Base-by-base conservation (phyloP, 2,888 invertebrate genomes). In the Ennomos quercinarius region DNA sequence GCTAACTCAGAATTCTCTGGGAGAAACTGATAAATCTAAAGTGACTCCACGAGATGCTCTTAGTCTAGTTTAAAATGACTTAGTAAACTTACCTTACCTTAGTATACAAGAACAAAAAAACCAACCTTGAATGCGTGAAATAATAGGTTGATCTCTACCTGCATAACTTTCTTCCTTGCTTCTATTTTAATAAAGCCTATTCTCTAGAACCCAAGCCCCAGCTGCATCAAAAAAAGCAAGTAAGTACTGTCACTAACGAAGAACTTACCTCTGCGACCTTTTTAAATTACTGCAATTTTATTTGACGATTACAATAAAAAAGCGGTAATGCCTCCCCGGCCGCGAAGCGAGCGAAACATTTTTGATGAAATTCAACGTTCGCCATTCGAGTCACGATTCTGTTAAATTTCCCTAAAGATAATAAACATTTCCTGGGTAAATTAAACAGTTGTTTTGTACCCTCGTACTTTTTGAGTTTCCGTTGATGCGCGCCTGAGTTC, bases 341-440 rank as follows among this genome's bases (percentile, higher is more conserved):
- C 42, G 61, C 57, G 59, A 57, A 59, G 50, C 64, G 55, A 61
- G 57, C 54, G 64, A 59, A 67, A 67, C 67, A 67, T 67, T 67
- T 80, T 80, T 80, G 81, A 84, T 77, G 84, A 79, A 86, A 83
- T 76, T 78, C 74, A 73, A 72, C 72, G 72, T 76, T 77, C 73
- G 67, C 70, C 72, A 86, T 76, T 80, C 85, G 55, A 71, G 86
- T 83, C 89, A 89, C 89, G 89, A 78, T 75, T 80, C 74, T 68
- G 82, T 77, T 81, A 81, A 87, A 88, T 89, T 87, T 87, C 85
- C 87, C 87, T 83, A 84, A 89, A 87, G 87, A 87, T 88, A 88
- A 89, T 86, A 87, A 87, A 87, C 83, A 84, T 83, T 79, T 81
- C 77, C 70, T 72, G 82, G 81, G 77, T 80, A 85, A 89, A 87